These are phyloP conservation scores for Biston stratarius DNA, from an alignment of 2,888 invertebrate genomes.

Conservation along the genomic window DNA sequence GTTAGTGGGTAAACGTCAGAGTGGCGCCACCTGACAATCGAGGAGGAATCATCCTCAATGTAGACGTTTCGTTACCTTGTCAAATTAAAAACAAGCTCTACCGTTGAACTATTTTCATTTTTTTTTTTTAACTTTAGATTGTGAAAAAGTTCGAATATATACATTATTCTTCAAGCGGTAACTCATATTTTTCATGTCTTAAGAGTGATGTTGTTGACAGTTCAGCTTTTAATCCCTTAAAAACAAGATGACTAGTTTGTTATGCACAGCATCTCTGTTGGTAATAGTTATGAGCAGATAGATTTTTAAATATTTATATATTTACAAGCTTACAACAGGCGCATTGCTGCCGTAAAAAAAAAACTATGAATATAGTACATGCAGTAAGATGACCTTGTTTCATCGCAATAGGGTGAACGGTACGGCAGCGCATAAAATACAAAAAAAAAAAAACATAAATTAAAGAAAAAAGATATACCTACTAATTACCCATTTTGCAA, in stretches of 20 bases:
- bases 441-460: too few species aligned
- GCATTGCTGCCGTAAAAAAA: too few species aligned
- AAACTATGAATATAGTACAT: too few species aligned
- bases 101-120: background rate
- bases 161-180: background rate
- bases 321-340: too few species aligned
- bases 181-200: conserved; percentile 23
- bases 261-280: background rate
- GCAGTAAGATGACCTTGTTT: too few species aligned
- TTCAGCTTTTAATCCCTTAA: conserved; percentile 17
- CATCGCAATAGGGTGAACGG: too few species aligned
- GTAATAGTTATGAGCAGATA: background rate
- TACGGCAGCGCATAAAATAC: too few species aligned
- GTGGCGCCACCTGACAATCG: conserved; percentile 54
- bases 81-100: background rate
- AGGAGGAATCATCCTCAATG: conserved; percentile 16
- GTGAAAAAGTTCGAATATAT: background rate
- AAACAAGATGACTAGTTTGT: conserved; percentile 13
- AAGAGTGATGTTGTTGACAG: conserved; percentile 16
- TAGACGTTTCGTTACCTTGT: conserved; percentile 9
- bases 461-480: too few species aligned
- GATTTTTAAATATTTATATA: too few species aligned
- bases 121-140: background rate
- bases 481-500: too few species aligned
- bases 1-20: conserved; percentile 41